Evolutionary conservation across 2,113 vertebrate species (phyloP).

Genomic region (Panurus biarmicus): DNA sequence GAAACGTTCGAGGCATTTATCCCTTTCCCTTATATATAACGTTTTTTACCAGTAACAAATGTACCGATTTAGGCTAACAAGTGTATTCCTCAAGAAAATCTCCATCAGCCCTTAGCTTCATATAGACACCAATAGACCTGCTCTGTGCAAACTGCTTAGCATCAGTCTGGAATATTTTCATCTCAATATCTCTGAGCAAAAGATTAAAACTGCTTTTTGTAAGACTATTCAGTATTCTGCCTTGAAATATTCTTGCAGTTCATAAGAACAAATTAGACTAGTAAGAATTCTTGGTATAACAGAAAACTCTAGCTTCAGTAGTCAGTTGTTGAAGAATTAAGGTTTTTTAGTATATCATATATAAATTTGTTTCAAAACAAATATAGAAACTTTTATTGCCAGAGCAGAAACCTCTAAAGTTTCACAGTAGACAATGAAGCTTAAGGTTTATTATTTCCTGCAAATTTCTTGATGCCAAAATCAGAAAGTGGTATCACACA

Average conservation of each 20-base stretch:
- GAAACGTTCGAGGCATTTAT: fast-evolving
- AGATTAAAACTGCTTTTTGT: neutral
- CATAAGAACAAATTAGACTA: neutral
- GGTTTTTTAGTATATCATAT: neutral
- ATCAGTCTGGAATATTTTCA: neutral
- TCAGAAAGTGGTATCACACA: neutral
- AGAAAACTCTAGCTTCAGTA: neutral
- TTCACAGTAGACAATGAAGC: neutral
- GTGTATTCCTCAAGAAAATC: neutral
- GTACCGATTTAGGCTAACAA: fast-evolving
- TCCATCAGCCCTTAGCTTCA: neutral
- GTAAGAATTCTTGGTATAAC: neutral
- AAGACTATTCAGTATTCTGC: neutral
- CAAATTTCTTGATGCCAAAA: neutral
- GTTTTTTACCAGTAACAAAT: neutral
- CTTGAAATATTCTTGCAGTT: neutral
- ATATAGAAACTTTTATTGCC: neutral
- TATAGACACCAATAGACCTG: fast-evolving
- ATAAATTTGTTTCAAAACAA: neutral
- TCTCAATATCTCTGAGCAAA: neutral
- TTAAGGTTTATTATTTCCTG: neutral
- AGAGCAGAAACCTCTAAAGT: neutral
- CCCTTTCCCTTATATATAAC: neutral
- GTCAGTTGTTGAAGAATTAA: neutral
- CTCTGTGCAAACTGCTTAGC: neutral